phyloP scores from a whole-genome alignment of 2,113 vertebrate genomes.

The Suncus etruscus region DNA sequence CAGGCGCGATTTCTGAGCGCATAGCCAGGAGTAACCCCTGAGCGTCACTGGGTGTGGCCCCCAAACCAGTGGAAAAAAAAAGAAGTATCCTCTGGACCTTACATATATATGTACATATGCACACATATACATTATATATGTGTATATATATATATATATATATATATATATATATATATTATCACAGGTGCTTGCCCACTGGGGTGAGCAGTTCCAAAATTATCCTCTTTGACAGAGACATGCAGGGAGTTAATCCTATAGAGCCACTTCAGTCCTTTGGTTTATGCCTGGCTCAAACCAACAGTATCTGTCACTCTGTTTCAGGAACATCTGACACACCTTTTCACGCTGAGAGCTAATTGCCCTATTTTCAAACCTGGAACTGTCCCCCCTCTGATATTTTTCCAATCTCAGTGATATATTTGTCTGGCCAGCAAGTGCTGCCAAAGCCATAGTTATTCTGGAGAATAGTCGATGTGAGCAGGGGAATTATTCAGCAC shows the following conservation, averaged over 20 bases:
- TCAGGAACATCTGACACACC: constrained; percentile 63
- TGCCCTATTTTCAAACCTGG: constrained; percentile 67
- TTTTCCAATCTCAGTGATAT: constrained; percentile 65
- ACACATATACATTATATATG: neutral
- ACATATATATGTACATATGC: neutral
- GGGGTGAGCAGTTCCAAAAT: neutral
- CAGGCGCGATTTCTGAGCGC: no score
- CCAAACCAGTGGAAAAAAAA: no score
- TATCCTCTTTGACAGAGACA: neutral
- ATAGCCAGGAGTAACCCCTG: no score
- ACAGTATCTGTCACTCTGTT: constrained; percentile 50
- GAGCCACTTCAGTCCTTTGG: neutral
- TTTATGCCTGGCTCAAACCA: constrained; percentile 26
- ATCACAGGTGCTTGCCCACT: no score
- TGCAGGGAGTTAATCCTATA: neutral
- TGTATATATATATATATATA: no score
- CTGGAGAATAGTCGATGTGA: neutral
- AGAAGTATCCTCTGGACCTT: neutral
- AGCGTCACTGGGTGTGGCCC: no score
- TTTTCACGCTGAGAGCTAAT: constrained; percentile 73
- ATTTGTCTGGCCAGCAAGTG: constrained; percentile 68
- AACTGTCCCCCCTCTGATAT: constrained; percentile 64
- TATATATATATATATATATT: no score
- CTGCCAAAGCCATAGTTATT: constrained; percentile 41
- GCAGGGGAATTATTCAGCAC: constrained; percentile 32